Base-by-base conservation (phyloP, 2,113 vertebrate genomes). In the Physeter macrocephalus region DNA sequence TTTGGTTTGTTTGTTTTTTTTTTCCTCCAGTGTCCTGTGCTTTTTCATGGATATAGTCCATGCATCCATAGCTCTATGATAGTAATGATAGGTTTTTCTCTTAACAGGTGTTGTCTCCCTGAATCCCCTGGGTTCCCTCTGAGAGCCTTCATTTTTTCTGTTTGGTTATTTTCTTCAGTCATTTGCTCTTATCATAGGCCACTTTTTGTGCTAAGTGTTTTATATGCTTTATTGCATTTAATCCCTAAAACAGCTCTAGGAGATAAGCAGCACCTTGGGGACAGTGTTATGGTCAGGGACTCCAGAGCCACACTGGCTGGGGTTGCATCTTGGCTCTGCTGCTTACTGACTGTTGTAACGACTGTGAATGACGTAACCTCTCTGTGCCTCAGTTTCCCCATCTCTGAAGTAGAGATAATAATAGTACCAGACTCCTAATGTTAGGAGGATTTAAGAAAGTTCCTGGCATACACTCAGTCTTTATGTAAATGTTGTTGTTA, bases 171-270 rank as follows among this genome's bases (percentile, higher is more conserved):
- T 64, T 43, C 69, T 52, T 69, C 20, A 34, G 13, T 43, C 52
- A 27, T 6, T 52, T 72, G 17, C 61, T 93, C 39, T 23, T 10
- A 17, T 49, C 27, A 46, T 2, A 36, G 64, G 21, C 74, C 64
- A 14, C 36, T 80, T 61, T 84, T 61, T 83, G 67, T 61, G 69
- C 75, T 27, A 13, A 54, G 31, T 3, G 3, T 61, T 34, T 59
- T 18, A 41, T 5, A 1, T 20, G 43, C 36, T 7, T 36, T 43
- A 9, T 11, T 20, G 34, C 43, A 52, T 41, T 23, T 31, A 21
- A 46, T 43, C 15, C 34, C 41, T 31, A 5, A 2, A 12, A 41
- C 1, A 2, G 23, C 23, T 17, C 5, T 0, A 2, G 54, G 34
- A 21, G 34, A 17, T 10, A 2, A 36, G 29, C 6, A 0, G 2